Conservation (phyloP, 2,113 vertebrate species). For the Periophthalmus modestus region DNA sequence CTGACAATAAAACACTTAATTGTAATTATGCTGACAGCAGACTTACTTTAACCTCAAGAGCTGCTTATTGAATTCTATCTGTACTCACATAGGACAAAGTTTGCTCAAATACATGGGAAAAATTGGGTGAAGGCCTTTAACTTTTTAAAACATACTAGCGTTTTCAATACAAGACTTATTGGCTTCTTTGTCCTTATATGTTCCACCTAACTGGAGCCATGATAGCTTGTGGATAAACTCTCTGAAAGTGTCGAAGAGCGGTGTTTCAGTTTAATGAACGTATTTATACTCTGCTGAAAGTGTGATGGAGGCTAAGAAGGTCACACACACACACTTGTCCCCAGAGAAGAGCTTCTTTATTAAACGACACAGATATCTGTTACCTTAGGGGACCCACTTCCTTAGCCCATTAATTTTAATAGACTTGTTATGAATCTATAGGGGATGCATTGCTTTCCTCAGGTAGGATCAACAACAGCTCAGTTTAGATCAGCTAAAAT, state of each 20-base stretch:
- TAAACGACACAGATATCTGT: not conserved
- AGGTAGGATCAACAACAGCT: not conserved
- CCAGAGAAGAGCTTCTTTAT: not conserved
- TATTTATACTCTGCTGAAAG: not conserved
- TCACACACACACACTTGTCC: not conserved
- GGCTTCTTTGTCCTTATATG: no score
- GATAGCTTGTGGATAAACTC: not conserved
- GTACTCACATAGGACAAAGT: no score
- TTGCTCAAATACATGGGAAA: no score
- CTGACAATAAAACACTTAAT: no score
- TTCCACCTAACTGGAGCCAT: no score
- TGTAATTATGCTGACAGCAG: no score
- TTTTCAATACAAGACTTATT: no score
- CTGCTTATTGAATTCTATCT: no score
- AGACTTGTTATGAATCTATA: not conserved
- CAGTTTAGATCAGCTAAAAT: not conserved
- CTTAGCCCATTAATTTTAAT: constrained; percentile 8
- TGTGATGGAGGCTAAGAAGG: not conserved
- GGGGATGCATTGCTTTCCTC: constrained; percentile 1
- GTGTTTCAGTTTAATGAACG: not conserved
- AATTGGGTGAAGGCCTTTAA: no score
- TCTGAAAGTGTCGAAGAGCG: not conserved
- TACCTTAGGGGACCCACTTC: not conserved
- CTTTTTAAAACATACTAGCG: no score
- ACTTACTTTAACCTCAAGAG: no score